Conservation (phyloP, 2,797 vertebrate genomes). For the Kryptopterus vitreolus region DNA sequence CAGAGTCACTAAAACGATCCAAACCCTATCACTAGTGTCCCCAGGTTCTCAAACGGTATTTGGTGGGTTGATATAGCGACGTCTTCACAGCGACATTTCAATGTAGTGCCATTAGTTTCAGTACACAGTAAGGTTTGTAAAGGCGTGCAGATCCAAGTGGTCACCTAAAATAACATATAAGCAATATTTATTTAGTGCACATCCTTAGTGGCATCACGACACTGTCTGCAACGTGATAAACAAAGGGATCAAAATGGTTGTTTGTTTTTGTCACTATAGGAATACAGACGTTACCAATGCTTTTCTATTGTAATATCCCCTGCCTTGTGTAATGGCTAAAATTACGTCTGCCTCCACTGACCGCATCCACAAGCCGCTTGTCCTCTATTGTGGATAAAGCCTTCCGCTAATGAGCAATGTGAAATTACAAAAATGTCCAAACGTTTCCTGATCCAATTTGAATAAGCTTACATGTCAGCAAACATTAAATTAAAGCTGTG, state of each 20-base stretch:
- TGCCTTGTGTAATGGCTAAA: constrained; percentile 17
- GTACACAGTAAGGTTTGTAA: background rate
- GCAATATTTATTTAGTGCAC: background rate
- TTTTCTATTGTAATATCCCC: constrained; percentile 3
- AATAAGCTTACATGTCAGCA: constrained; percentile 25
- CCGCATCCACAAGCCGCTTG: background rate
- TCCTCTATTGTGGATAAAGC: constrained; percentile 17
- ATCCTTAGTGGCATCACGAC: background rate
- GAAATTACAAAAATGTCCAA: constrained; percentile 26
- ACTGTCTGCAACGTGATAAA: background rate
- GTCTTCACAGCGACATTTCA: background rate
- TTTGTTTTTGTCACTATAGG: background rate
- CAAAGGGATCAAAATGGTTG: background rate
- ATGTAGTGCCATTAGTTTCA: background rate
- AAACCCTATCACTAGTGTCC: too few species aligned
- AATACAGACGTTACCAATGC: background rate
- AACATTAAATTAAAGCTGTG: constrained; percentile 17
- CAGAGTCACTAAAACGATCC: too few species aligned
- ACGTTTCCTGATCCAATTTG: constrained; percentile 20
- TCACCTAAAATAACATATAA: background rate
- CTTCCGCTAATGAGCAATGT: constrained; percentile 39
- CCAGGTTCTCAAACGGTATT: background rate
- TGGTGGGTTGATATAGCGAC: background rate
- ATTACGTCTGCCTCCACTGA: constrained; percentile 3
- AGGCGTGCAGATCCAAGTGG: background rate